Evolutionary conservation across 2,888 invertebrate genomes (phyloP), one percentile per base, ranked within the genome.

Genomic region (Gymnosoma rotundatum): DNA sequence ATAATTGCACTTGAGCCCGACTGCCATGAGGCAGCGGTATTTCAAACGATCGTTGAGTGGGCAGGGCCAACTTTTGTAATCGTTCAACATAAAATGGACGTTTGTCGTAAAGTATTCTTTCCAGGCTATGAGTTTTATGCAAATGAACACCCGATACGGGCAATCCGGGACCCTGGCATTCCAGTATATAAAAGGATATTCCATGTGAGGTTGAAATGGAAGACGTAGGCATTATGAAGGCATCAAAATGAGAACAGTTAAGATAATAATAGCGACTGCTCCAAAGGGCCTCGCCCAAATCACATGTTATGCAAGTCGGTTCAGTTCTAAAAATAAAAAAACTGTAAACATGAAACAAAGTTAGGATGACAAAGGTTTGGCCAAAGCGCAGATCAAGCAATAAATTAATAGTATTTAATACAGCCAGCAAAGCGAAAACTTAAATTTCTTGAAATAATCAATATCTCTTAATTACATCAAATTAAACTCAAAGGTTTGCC

Each of bases 161-260:
- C 86, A 98, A 94, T 83, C 97, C 97, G 58, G 98, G 98, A n/a
- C 98, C 98, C 88, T 96, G 95, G 92, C 98, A 98, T 90, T 96
- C 95, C 88, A 98, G 94, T 87, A 97, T 97, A 92, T 97, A 97
- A 87, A 89, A 92, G 63, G 92, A 90, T 87, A 92, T 90, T 87
- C 91, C 92, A 85, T 88, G 87, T 83, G 89, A 90, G 45, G 91
- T 91, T 86, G 92, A 90, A 88, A 91, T 88, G 87, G 91, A 90
- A 88, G 90, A 90, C 78, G 93, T 89, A 54, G 94, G 94, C 60
- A 94, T 95, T 89, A 97, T 95, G 88, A 95, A 94, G 67, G 97
- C 97, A 89, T 94, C 94, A 94, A 97, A 97, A 93, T 96, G 97
- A 69, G 97, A 95, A 93, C 98, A 98, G 92, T 97, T 97, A 72